These are phyloP conservation scores for Druon quercuslanigerum DNA, from an alignment of 1,140 invertebrate species.

Conservation along the genomic window DNA sequence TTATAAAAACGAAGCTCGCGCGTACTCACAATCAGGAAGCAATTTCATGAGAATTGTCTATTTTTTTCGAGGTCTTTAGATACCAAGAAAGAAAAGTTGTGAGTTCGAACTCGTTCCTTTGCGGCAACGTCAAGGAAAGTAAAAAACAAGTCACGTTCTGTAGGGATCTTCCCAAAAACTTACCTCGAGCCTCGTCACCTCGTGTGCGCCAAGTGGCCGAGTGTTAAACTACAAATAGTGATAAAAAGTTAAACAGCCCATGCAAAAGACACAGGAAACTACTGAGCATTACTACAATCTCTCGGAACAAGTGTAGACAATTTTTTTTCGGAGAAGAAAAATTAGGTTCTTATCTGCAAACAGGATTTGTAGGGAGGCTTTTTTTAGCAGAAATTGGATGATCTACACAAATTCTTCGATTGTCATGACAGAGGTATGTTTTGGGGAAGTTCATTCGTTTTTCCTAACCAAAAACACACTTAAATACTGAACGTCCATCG, in stretches of 20 bases:
- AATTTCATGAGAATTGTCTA: neutral
- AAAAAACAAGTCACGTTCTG: neutral
- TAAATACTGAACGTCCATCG: neutral
- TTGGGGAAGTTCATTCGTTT: constrained; percentile 71
- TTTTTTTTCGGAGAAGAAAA: too few relatives aligned
- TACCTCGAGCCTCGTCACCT: constrained; percentile 66
- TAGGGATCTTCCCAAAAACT: constrained; percentile 61
- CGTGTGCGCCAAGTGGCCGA: constrained; percentile 61
- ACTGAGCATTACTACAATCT: constrained; percentile 57
- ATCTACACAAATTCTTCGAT: constrained; percentile 50
- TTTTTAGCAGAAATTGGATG: constrained; percentile 14
- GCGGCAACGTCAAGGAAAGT: neutral
- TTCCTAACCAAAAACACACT: constrained; percentile 69
- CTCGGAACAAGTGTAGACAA: constrained; percentile 47
- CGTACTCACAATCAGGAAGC: neutral
- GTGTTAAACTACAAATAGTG: constrained; percentile 68
- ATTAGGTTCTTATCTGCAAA: too few relatives aligned
- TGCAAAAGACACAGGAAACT: constrained; percentile 66
- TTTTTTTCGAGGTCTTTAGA: neutral
- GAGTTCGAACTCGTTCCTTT: neutral
- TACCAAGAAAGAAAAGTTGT: neutral
- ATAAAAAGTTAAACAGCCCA: constrained; percentile 67
- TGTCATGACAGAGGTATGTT: constrained; percentile 70
- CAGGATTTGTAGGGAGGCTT: neutral
- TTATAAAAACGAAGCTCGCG: neutral